Evolutionary conservation across 2,888 invertebrate genomes (phyloP), one percentile per base, ranked within the genome.

Genomic region (Stenchaetothrips biformis): DNA sequence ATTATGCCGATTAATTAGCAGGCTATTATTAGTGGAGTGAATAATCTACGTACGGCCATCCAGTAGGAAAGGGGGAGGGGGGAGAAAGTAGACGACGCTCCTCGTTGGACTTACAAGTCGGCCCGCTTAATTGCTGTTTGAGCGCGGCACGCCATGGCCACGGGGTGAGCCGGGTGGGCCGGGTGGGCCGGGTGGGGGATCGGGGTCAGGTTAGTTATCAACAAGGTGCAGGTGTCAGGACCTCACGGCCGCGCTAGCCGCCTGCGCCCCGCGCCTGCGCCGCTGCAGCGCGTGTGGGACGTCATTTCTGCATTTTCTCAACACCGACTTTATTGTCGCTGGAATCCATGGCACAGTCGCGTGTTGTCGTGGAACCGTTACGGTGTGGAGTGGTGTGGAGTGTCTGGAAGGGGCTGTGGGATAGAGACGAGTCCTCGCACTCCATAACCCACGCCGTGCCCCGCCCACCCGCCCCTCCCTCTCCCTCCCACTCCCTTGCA

Each of bases 61-160:
- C 37, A 13, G 59, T 18, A 13, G 53, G 53, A 21, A 21, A 74
- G 7, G 21, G 67, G 67, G 25, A 7, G 21, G 67, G n/a, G 67
- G 25, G 25, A 0, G 25, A 25, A 25, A 25, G 67, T 21, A 25
- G 67, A 74, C 59, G 59, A 59, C 6, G 59, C 67, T 74, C 67
- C n/a, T 74, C 67, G 67, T 74, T 74, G 25, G 25, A 25, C 67
- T 74, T 74, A 74, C 67, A 74, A 74, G 67, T 74, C 25, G 67
- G 67, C 67, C 67, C 67, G 67, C 25, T 74, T 74, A 74, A 74
- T 74, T 74, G 67, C 67, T 25, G 67, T 11, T 21, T 25, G 67
- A 74, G 67, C 67, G n/a, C n/a, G n/a, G n/a, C 37, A 37, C 37
- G 37, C 37, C 67, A 21, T 25, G 25, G 37, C 37, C 67, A 21